Conservation (phyloP, 1,140 invertebrate genomes). For the Melanaphis sacchari region DNA sequence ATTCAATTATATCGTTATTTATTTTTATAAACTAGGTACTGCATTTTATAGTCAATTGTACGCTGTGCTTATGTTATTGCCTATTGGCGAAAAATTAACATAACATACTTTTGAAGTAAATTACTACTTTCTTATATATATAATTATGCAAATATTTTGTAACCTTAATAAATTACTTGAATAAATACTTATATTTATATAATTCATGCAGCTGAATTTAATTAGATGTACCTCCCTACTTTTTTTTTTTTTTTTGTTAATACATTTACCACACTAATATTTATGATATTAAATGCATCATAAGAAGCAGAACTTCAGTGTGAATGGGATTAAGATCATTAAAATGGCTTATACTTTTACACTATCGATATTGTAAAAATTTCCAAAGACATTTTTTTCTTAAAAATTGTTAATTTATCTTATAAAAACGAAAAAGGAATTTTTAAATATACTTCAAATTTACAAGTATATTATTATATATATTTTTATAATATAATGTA, state of each 20-base stretch:
- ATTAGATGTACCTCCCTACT: not conserved
- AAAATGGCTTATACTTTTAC: not conserved
- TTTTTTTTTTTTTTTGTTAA: not conserved
- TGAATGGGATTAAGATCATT: not conserved
- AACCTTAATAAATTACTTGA: not conserved
- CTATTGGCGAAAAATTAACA: conserved; percentile 33
- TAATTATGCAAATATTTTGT: conserved; percentile 7
- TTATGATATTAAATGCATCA: not conserved
- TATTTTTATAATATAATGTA: too few relatives aligned
- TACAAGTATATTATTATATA: too few relatives aligned
- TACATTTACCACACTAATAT: not conserved
- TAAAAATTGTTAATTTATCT: too few relatives aligned
- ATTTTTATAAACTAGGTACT: not conserved
- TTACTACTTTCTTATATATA: not conserved
- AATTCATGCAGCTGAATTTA: not conserved
- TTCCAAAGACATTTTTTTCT: not conserved
- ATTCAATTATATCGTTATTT: not conserved
- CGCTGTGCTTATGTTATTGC: not conserved
- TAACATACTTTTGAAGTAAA: conserved; percentile 10
- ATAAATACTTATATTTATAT: not conserved
- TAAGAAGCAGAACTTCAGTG: not conserved
- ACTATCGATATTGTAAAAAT: not conserved
- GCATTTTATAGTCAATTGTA: not conserved
- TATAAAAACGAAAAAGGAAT: too few relatives aligned
- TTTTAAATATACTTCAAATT: not conserved